These are phyloP conservation scores for Felis chaus DNA, from an alignment of 2,113 vertebrate genomes.

Conservation along the genomic window DNA sequence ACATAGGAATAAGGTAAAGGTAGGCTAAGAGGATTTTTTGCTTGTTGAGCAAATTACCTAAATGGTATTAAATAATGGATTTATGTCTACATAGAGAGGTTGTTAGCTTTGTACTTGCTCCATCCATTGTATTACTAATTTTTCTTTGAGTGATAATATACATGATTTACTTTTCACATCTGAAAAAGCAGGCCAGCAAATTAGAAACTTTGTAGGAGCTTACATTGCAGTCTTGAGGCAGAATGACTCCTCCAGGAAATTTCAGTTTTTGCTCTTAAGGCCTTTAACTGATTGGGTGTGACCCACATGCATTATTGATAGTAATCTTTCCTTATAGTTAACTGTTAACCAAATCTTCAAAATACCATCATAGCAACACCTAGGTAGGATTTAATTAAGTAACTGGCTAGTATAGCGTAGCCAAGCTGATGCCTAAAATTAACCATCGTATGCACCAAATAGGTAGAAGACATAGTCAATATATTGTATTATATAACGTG, in stretches of 20 bases:
- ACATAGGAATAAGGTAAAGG: background rate
- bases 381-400: conserved; percentile 22
- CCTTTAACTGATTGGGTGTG: background rate
- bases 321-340: background rate
- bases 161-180: background rate
- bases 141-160: background rate
- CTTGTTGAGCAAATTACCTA: background rate
- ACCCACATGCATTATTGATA: background rate
- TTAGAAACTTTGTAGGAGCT: background rate
- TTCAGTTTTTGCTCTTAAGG: background rate
- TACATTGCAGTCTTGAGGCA: background rate
- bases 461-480: background rate
- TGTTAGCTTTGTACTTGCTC: background rate
- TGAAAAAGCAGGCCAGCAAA: background rate
- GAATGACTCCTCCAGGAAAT: background rate
- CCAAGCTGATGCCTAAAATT: background rate
- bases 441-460: background rate
- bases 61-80: background rate
- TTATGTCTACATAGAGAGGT: background rate
- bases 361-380: background rate
- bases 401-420: background rate
- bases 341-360: background rate
- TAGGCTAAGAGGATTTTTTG: background rate
- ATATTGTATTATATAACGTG: background rate
- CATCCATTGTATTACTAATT: background rate